A percentile compares a stretch with the other conserved stretches of the same genome.
phyloP scores from a whole-genome alignment of 30 jellyfish, hydroid and myxozoan genomes.

The Phacellophora camtschatica region DNA sequence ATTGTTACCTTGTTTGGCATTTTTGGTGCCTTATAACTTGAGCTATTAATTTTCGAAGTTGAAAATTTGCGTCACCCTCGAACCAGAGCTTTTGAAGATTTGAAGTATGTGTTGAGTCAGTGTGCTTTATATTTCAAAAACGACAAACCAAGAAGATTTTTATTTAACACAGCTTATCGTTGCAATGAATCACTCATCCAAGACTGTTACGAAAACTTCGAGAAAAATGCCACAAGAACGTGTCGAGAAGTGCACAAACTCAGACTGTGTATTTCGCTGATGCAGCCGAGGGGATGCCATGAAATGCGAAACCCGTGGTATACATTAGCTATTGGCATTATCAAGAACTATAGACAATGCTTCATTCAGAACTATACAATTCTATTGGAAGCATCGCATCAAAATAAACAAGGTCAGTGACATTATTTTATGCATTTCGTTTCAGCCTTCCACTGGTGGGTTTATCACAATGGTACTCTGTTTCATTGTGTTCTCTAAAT shows the following conservation, averaged over 20 bases:
- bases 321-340: conserved; percentile 36
- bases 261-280: conserved; percentile 25
- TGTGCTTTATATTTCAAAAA: too few species aligned
- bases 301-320: conserved; percentile 75
- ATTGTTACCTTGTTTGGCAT: too few species aligned
- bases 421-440: too few species aligned
- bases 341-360: conserved; percentile 33
- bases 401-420: conserved; percentile 5
- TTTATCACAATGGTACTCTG: too few species aligned
- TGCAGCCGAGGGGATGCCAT: conserved; percentile 59
- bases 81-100: too few species aligned
- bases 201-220: conserved; percentile 40
- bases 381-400: conserved; percentile 29
- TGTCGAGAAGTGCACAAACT: conserved; percentile 55
- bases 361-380: conserved; percentile 51
- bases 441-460: too few species aligned
- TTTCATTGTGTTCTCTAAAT: too few species aligned
- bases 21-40: too few species aligned
- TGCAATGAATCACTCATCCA: conserved; percentile 56
- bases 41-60: too few species aligned
- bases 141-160: too few species aligned
- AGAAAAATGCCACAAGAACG: conserved; percentile 9
- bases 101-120: too few species aligned
- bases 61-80: too few species aligned
- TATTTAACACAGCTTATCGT: conserved; percentile 2